Base-by-base conservation (phyloP, 1,140 invertebrate genomes). In the Thalassaphorura encarpata region DNA sequence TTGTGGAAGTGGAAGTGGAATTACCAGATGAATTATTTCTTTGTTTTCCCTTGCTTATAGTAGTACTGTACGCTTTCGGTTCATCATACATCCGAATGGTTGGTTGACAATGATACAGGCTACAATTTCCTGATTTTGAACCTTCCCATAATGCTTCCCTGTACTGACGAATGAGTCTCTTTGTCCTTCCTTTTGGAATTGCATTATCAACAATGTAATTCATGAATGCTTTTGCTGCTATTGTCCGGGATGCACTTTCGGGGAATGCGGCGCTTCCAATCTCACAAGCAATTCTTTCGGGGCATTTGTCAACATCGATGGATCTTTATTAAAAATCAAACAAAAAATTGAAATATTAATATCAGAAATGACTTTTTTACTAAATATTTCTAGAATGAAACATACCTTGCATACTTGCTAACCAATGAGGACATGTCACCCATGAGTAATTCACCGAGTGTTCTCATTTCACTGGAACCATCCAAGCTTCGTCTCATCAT, bases 281-380 rank as follows among this genome's bases (percentile, higher is more conserved):
- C 41, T 60, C 58, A 40, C 58, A 60, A 3, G 52, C 27, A 1
- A 54, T 24, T 2, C 52, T 21, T 28, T 54, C 51, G 2, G 58
- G 58, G 48, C 58, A 60, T 16, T 49, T 23, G 36, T 60, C 58
- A 11, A 60, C 19, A 29, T 60, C 58, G 2, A 60, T n/a, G 13
- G 58, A 60, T 18, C 56, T 58, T 15, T 33, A 57, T 15, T 8
- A 19, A 24, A 11, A 43, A 16, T 23, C 15, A 51, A 8, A 51
- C 31, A 33, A 39, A 13, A n/a, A 53, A 21, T 13, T 18, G 5
- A 24, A 24, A 27, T 23, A 11, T 16, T 11, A 46, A 21, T 45
- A 29, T 41, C 16, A 11, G 23, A n/a, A 19, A 13, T 6, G 5
- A 42, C 6, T 47, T 15, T 13, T 8, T 4, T 6, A 40, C 4